Conservation (phyloP, 2,888 invertebrate species). For the Iselma pallidipennis region DNA sequence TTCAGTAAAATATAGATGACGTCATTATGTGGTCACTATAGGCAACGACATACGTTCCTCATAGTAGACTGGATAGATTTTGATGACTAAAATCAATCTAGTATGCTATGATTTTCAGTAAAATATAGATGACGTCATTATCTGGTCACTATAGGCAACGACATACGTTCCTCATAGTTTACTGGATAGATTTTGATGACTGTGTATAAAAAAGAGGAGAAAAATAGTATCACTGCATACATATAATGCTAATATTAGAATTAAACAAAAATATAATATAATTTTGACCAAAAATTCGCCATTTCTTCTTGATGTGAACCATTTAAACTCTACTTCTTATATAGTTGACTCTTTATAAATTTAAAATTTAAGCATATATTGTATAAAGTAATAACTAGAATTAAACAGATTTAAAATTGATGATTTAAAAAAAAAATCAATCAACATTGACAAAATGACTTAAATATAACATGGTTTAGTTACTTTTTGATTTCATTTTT, state of each 20-base stretch:
- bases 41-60: neutral
- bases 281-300: slow-evolving; percentile 29
- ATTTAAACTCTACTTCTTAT: slow-evolving; percentile 25
- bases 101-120: neutral
- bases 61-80: slow-evolving; percentile 3
- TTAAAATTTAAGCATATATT: slow-evolving; percentile 26
- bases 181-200: neutral
- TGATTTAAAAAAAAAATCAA: slow-evolving; percentile 3
- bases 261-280: neutral
- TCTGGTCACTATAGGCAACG: neutral
- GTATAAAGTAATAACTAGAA: slow-evolving; percentile 21
- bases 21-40: neutral
- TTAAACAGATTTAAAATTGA: neutral
- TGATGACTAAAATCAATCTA: neutral
- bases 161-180: neutral
- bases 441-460: too few species aligned
- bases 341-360: slow-evolving; percentile 24
- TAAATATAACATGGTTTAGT: slow-evolving; percentile 32
- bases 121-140: neutral
- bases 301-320: slow-evolving; percentile 30
- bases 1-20: neutral
- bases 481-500: slow-evolving; percentile 33
- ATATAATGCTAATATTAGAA: slow-evolving; percentile 31
- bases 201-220: slow-evolving; percentile 9
- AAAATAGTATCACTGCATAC: slow-evolving; percentile 29